Evolutionary conservation across 92 coral and sea anemone species (phyloP).

Genomic region (Nematostella vectensis): DNA sequence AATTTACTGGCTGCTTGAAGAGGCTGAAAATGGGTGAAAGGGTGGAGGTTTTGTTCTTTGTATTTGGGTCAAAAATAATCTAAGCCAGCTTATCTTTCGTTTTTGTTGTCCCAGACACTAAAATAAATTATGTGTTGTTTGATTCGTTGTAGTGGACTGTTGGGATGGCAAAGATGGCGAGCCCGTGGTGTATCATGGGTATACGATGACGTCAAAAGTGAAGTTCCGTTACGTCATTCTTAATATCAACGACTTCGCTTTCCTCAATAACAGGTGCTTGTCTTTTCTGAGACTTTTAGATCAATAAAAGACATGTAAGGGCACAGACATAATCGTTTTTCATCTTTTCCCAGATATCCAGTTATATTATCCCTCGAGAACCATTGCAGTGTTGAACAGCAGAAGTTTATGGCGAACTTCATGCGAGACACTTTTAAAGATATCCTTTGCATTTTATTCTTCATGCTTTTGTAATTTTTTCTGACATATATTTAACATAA

Average conservation of each 20-base stretch:
- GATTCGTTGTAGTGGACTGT: conserved; percentile 86
- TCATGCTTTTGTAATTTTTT: not conserved
- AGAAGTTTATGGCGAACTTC: conserved; percentile 63
- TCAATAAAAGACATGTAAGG: not conserved
- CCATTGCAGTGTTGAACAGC: conserved; percentile 62
- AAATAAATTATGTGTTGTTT: too few relatives aligned
- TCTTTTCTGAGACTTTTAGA: not conserved
- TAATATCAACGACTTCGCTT: conserved; percentile 81
- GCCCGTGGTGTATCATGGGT: conserved; percentile 79
- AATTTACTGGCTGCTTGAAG: too few relatives aligned
- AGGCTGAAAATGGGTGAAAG: too few relatives aligned
- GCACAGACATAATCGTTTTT: not conserved
- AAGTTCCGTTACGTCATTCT: conserved; percentile 74
- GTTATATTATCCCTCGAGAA: conserved; percentile 71
- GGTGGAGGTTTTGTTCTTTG: too few relatives aligned
- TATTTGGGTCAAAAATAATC: too few relatives aligned
- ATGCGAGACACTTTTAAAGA: conserved; percentile 57
- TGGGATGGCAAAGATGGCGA: conserved; percentile 91
- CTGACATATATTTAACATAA: not conserved
- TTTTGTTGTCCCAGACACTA: too few relatives aligned
- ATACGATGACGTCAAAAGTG: conserved; percentile 79
- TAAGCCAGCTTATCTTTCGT: too few relatives aligned
- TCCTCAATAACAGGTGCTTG: conserved; percentile 59
- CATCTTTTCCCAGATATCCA: conserved; percentile 50
- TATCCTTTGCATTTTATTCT: conserved; percentile 35